These are phyloP conservation scores for Hippocampus mohnikei DNA, from an alignment of 2,113 vertebrate species.

Conservation along the genomic window DNA sequence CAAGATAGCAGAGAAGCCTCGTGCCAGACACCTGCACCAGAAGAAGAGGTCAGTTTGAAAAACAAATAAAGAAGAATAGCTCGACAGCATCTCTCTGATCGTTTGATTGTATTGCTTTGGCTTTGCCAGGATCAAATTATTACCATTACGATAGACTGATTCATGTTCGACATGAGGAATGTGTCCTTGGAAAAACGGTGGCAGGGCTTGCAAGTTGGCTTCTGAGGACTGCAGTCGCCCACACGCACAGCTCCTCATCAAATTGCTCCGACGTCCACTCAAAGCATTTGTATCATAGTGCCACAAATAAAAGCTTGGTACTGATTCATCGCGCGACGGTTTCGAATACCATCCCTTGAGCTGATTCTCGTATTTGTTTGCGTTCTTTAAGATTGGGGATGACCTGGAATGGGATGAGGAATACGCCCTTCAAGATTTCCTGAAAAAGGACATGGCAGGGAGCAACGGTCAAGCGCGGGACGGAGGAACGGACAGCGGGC, in stretches of 20 bases:
- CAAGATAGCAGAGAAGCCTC: conserved; percentile 70
- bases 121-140: too few relatives aligned
- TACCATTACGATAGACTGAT: neutral
- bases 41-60: conserved; percentile 51
- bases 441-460: conserved; percentile 42
- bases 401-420: conserved; percentile 70
- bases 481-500: neutral
- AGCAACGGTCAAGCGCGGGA: conserved; percentile 32
- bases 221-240: conserved; percentile 45
- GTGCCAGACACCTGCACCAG: conserved; percentile 64
- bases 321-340: too few relatives aligned
- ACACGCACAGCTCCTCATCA: conserved; percentile 24
- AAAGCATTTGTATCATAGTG: conserved; percentile 20
- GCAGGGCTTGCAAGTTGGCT: conserved; percentile 16
- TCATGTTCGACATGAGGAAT: neutral
- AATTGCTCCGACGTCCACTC: conserved; percentile 13
- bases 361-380: neutral
- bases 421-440: conserved; percentile 59
- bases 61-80: too few relatives aligned
- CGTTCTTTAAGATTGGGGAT: conserved; percentile 46
- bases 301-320: conserved; percentile 1
- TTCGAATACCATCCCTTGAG: too few relatives aligned
- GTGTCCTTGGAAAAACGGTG: conserved; percentile 5
- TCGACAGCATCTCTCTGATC: neutral
- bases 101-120: too few relatives aligned